phyloP scores from a whole-genome alignment of 2,113 vertebrate genomes.

The Hymenochirus boettgeri region DNA sequence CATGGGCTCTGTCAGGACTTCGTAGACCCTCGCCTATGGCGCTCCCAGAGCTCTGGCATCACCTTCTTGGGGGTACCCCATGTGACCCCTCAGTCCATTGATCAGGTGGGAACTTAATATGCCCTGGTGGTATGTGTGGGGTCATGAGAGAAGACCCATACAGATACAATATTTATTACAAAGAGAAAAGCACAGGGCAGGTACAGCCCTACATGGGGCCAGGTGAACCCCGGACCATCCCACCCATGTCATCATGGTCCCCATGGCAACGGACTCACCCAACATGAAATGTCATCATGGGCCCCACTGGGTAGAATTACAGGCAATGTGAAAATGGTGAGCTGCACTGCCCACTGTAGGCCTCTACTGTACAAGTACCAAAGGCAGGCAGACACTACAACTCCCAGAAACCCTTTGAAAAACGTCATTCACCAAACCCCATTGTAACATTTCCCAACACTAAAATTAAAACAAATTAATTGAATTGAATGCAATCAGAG shows the following conservation, averaged over 20 bases:
- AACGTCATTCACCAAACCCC: no score
- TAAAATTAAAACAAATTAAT: no score
- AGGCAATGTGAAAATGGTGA: no score
- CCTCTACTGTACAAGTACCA: no score
- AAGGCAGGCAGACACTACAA: no score
- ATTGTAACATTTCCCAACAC: no score
- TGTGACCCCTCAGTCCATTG: neutral
- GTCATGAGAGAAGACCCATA: neutral
- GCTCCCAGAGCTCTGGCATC: neutral
- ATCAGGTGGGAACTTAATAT: conserved; percentile 20
- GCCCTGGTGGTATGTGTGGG: rapidly evolving
- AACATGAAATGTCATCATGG: conserved; percentile 19
- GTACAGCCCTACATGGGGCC: conserved; percentile 12
- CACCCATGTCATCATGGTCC: conserved; percentile 9
- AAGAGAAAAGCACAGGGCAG: neutral
- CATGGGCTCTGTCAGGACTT: neutral
- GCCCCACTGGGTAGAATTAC: neutral
- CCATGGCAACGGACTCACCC: conserved; percentile 18
- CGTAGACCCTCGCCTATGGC: neutral
- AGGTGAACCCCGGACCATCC: conserved; percentile 13
- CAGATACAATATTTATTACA: neutral
- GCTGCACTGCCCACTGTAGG: no score
- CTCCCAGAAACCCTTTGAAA: no score
- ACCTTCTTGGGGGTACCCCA: rapidly evolving
- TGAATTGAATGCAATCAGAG: no score